These are phyloP conservation scores for Fissipunctia ypsillon DNA, from an alignment of 2,888 invertebrate species.

Conservation along the genomic window DNA sequence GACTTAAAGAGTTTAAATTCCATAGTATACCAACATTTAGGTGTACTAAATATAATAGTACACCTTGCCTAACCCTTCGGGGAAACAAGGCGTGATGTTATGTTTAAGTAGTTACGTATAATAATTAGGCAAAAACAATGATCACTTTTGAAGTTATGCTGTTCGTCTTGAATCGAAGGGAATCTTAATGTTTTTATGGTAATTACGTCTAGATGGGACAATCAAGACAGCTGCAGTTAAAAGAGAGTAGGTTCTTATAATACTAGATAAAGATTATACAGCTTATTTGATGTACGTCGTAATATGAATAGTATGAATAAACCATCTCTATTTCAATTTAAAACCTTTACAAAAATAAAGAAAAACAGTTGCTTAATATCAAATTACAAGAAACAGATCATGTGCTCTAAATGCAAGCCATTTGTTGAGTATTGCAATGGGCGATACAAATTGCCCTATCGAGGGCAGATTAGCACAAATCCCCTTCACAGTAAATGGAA, in stretches of 20 bases:
- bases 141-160: background rate
- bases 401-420: conserved; percentile 25
- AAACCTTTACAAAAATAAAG: background rate
- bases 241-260: too few species aligned
- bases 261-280: background rate
- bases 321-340: background rate
- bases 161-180: background rate
- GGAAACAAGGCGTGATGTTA: too few species aligned
- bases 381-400: conserved; percentile 26
- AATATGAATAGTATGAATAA: background rate
- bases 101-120: too few species aligned
- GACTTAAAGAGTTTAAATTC: too few species aligned
- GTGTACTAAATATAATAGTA: too few species aligned
- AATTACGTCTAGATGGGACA: background rate
- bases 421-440: conserved; percentile 58
- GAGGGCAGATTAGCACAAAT: conserved; percentile 64
- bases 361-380: background rate
- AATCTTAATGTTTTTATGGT: background rate
- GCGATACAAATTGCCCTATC: conserved; percentile 62
- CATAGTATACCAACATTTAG: too few species aligned
- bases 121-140: background rate
- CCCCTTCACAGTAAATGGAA: conserved; percentile 66
- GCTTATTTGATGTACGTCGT: too few species aligned
- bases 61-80: too few species aligned
- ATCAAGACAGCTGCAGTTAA: background rate